A percentile compares a stretch with the other conserved stretches of the same genome.
phyloP scores from a whole-genome alignment of 2,797 vertebrate genomes.

The Euthynnus affinis region DNA sequence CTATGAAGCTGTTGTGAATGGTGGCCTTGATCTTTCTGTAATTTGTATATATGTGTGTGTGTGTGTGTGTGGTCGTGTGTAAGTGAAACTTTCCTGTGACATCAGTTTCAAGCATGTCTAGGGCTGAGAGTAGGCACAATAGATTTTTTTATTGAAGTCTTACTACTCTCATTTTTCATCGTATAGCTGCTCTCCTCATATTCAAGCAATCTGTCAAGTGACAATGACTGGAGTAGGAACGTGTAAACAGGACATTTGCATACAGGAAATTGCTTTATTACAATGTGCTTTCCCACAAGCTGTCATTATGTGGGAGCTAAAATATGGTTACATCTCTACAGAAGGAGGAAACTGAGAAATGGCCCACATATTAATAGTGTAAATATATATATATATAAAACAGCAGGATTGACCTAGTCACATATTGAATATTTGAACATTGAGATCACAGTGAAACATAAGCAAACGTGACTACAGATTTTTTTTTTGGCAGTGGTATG shows the following conservation, averaged over 20 bases:
- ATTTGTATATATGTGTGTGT: conserved; percentile 51
- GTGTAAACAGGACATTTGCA: conserved; percentile 85
- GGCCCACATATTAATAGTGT: conserved; percentile 50
- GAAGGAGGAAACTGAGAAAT: conserved; percentile 68
- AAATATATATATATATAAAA: conserved; percentile 19
- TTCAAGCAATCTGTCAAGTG: conserved; percentile 81
- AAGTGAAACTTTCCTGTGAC: conserved; percentile 53
- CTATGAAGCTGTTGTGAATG: conserved; percentile 46
- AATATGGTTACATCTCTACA: conserved; percentile 66
- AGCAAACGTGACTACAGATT: conserved; percentile 33
- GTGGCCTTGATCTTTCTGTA: conserved; percentile 61
- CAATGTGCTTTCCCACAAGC: conserved; percentile 80
- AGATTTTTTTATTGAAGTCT: conserved; percentile 72
- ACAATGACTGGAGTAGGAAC: conserved; percentile 78
- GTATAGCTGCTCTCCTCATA: conserved; percentile 69
- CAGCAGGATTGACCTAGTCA: conserved; percentile 12
- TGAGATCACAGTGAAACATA: conserved; percentile 33
- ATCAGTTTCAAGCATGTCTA: conserved; percentile 65
- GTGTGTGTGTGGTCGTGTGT: conserved; percentile 36
- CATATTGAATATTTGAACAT: conserved; percentile 1
- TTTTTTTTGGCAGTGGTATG: background rate
- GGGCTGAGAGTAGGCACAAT: conserved; percentile 56
- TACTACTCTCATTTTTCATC: conserved; percentile 79
- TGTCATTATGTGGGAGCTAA: conserved; percentile 70
- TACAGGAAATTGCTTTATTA: conserved; percentile 86